Evolutionary conservation across 2,888 invertebrate genomes (phyloP), one percentile per base, ranked within the genome.

Genomic region (Lottia scabra): DNA sequence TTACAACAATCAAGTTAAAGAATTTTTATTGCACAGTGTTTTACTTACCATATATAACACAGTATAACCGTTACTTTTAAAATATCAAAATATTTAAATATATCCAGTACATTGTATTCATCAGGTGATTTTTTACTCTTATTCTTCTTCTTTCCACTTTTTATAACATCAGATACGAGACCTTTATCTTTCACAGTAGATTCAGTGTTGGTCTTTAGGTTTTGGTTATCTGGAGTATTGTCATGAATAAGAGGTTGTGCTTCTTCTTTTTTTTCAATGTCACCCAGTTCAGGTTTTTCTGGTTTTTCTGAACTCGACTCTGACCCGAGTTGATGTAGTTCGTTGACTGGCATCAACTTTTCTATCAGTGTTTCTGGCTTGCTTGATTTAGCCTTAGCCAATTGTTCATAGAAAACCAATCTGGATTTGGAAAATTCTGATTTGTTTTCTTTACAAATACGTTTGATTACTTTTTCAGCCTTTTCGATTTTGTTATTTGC

Each of bases 11-110:
- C n/a, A n/a, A n/a, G n/a, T n/a, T n/a, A n/a, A n/a, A n/a, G n/a
- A n/a, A n/a, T n/a, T n/a, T n/a, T n/a, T n/a, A n/a, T n/a, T n/a
- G n/a, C n/a, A n/a, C n/a, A n/a, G n/a, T n/a, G 38, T 38, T 38
- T 38, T 8, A 38, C 81, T 68, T 73, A 83, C 84, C 83, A 83
- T 10, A 79, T 71, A 73, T 79, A 81, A 77, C 80, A 79, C 56
- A 83, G 75, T 16, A 81, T 77, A 1, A 78, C 13, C 0, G 82
- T 78, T 5, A 78, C 76, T 26, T 77, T 67, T 0, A 82, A 66
- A 26, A 84, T 64, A 10, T 75, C 63, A 27, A 67, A 78, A 10
- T 79, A 79, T 44, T 75, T 77, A 13, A 82, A 46, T 3, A 84
- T 71, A 67, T 82, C 82, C 10, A 80, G 48, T 1, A 81, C 38